These are phyloP conservation scores for Drosophila imparisetae DNA, from an alignment of 2,888 invertebrate species.

Conservation along the genomic window DNA sequence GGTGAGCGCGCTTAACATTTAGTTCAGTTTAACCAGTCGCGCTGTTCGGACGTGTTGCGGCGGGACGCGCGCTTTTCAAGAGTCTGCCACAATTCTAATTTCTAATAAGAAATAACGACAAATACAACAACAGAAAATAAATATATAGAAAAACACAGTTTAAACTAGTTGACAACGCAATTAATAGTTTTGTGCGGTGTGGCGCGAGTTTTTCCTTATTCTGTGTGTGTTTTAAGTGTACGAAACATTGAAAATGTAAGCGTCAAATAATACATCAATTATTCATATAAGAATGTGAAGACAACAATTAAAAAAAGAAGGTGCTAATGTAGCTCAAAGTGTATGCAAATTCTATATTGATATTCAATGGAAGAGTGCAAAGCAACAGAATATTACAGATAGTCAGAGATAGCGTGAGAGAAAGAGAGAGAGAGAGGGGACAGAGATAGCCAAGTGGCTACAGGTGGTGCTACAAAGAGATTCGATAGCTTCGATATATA, in stretches of 20 bases:
- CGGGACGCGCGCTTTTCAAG: conserved; percentile 31
- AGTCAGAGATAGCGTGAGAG: conserved; percentile 3
- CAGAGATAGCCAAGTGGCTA: conserved; percentile 25
- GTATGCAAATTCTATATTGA: conserved; percentile 11
- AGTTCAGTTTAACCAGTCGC: conserved; percentile 40
- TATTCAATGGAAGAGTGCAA: conserved; percentile 25
- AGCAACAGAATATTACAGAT: conserved; percentile 5
- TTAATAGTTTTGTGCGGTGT: conserved; percentile 28
- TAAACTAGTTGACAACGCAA: conserved; percentile 57
- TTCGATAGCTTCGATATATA: conserved; percentile 13
- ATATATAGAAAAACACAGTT: conserved; percentile 38
- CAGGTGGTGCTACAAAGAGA: conserved; percentile 64
- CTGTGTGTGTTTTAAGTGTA: conserved; percentile 11
- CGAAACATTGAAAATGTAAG: conserved; percentile 56
- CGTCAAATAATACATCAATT: conserved; percentile 7
- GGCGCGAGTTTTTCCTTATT: not conserved
- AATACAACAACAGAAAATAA: conserved; percentile 16
- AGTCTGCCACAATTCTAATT: conserved; percentile 24
- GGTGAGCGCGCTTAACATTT: conserved; percentile 23
- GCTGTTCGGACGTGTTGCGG: conserved; percentile 30
- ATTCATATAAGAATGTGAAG: conserved; percentile 15
- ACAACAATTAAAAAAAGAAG: conserved; percentile 28
- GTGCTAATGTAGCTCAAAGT: conserved; percentile 37
- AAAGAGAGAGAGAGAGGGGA: conserved; percentile 1
- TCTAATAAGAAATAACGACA: conserved; percentile 32